phyloP scores from a whole-genome alignment of 2,797 vertebrate species.

The Coilia nasus region DNA sequence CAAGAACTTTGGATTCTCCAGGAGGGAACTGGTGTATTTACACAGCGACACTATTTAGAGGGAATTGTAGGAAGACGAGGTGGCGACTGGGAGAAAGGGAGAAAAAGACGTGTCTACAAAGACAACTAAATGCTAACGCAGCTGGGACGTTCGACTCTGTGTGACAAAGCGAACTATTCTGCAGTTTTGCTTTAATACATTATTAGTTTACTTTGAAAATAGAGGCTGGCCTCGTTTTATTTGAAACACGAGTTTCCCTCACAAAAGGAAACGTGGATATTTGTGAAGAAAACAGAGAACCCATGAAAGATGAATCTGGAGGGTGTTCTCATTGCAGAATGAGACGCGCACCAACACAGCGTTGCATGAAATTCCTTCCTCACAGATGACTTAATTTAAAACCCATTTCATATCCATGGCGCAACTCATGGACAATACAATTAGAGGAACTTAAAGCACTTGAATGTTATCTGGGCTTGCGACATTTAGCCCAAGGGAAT shows the following conservation, averaged over 20 bases:
- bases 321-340: slow-evolving; percentile 46
- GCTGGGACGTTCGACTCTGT: slow-evolving; percentile 93
- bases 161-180: slow-evolving; percentile 90
- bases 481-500: slow-evolving; percentile 14
- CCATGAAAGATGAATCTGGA: slow-evolving; percentile 47
- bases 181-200: slow-evolving; percentile 88
- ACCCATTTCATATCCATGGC: slow-evolving; percentile 14
- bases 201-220: slow-evolving; percentile 80
- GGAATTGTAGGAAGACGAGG: slow-evolving; percentile 25
- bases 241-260: slow-evolving; percentile 80
- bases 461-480: slow-evolving; percentile 28
- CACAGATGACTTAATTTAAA: slow-evolving; percentile 72
- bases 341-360: slow-evolving; percentile 5
- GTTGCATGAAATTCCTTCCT: slow-evolving; percentile 78
- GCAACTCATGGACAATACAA: background rate
- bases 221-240: slow-evolving; percentile 97
- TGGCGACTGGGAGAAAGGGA: slow-evolving; percentile 14
- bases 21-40: slow-evolving; percentile 50
- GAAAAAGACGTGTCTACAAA: slow-evolving; percentile 36
- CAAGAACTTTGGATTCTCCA: slow-evolving; percentile 24
- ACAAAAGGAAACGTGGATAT: slow-evolving; percentile 74
- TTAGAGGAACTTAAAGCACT: slow-evolving; percentile 28
- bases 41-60: slow-evolving; percentile 30
- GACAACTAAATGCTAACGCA: slow-evolving; percentile 65
- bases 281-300: slow-evolving; percentile 70